These are phyloP conservation scores for Ischnus inquisitorius DNA, from an alignment of 2,888 invertebrate species.

Conservation along the genomic window DNA sequence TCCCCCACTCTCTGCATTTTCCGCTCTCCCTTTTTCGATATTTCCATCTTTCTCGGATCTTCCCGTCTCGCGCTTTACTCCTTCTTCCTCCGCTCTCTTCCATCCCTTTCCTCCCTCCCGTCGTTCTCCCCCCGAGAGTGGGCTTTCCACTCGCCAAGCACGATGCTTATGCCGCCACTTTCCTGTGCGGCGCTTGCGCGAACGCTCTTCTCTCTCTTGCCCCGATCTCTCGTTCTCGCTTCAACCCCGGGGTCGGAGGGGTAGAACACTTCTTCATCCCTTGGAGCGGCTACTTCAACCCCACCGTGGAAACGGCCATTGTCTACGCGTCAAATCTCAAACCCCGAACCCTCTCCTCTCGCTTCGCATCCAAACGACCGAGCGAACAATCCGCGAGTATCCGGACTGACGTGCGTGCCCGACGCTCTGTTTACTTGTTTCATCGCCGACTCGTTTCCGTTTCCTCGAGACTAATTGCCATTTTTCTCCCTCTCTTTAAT, in stretches of 20 bases:
- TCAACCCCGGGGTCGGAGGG: conserved; percentile 50
- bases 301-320: conserved; percentile 80
- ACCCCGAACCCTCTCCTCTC: conserved; percentile 63
- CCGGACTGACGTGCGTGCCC: conserved; percentile 9
- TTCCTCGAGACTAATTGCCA: conserved; percentile 4
- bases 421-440: conserved; percentile 30
- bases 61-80: not conserved
- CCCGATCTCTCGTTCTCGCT: conserved; percentile 67
- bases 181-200: conserved; percentile 67
- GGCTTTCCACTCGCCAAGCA: conserved; percentile 63
- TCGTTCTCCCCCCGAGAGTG: conserved; percentile 49
- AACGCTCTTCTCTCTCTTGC: conserved; percentile 58
- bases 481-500: not conserved
- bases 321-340: conserved; percentile 83
- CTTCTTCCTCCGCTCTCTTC: conserved; percentile 48
- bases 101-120: conserved; percentile 33
- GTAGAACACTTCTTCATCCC: conserved; percentile 57
- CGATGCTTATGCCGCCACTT: conserved; percentile 73
- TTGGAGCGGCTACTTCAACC: conserved; percentile 69
- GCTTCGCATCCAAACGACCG: conserved; percentile 17
- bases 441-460: conserved; percentile 27
- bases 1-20: conserved; percentile 79
- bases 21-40: conserved; percentile 65
- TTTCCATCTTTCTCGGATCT: conserved; percentile 29
- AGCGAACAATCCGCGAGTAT: not conserved